A percentile compares a stretch with the other conserved stretches of the same genome.
phyloP scores from a whole-genome alignment of 2,888 invertebrate species.

The Eledona agricola region DNA sequence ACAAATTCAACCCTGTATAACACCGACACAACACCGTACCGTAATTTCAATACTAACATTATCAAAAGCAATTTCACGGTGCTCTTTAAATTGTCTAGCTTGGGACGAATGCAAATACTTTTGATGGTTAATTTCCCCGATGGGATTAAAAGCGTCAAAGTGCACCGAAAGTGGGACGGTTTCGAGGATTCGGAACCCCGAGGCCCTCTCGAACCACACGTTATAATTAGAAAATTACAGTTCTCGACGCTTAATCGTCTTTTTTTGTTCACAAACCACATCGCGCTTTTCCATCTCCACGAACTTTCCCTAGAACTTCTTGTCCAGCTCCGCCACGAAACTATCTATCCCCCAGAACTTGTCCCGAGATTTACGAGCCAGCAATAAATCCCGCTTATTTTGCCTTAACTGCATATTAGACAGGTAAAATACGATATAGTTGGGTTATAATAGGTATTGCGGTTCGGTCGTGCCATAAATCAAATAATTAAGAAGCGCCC shows the following conservation, averaged over 20 bases:
- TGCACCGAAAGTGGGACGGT: slow-evolving; percentile 39
- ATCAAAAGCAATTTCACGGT: no score
- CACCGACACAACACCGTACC: no score
- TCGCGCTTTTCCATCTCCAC: slow-evolving; percentile 1
- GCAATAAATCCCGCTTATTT: slow-evolving; percentile 46
- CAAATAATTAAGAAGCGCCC: slow-evolving; percentile 48
- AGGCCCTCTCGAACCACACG: slow-evolving; percentile 30
- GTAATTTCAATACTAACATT: no score
- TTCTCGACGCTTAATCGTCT: slow-evolving; percentile 31
- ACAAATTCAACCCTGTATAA: no score
- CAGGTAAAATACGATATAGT: slow-evolving; percentile 48
- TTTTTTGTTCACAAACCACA: slow-evolving; percentile 29
- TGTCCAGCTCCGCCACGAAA: no score
- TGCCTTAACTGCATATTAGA: slow-evolving; percentile 49
- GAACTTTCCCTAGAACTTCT: no score
- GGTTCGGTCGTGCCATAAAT: slow-evolving; percentile 45
- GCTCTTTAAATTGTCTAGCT: no score
- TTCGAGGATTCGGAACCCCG: slow-evolving; percentile 13
- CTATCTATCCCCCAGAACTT: slow-evolving; percentile 36
- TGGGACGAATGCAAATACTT: no score
- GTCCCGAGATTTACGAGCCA: slow-evolving; percentile 43
- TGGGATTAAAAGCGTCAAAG: slow-evolving; percentile 39
- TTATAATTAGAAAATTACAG: slow-evolving; percentile 40
- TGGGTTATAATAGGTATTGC: slow-evolving; percentile 44
- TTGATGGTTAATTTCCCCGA: no score